Evolutionary conservation across 2,888 invertebrate species (phyloP).

Genomic region (Meganola albula): DNA sequence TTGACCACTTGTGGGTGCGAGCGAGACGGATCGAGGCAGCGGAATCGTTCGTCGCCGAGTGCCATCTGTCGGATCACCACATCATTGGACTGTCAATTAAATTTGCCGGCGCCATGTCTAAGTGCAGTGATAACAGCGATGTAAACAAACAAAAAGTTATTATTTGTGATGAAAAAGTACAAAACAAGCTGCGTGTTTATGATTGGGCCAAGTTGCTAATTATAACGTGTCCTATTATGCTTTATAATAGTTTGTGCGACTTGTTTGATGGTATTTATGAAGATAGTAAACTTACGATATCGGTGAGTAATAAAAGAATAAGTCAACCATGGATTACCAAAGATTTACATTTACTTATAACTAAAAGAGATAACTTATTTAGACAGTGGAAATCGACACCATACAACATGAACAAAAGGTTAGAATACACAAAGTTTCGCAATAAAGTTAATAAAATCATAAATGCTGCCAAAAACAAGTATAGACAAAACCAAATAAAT

Average conservation of each 20-base stretch:
- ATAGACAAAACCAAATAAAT: background rate
- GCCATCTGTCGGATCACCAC: background rate
- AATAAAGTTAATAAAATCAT: slow-evolving; percentile 3
- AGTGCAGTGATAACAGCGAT: background rate
- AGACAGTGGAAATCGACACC: background rate
- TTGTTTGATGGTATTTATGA: background rate
- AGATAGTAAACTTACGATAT: background rate
- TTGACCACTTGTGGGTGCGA: background rate
- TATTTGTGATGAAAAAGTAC: background rate
- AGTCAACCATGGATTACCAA: background rate
- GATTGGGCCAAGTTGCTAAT: background rate
- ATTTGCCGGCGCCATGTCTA: background rate
- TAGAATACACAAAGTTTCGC: slow-evolving; percentile 5
- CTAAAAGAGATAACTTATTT: background rate
- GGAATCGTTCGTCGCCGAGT: background rate
- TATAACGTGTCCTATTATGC: background rate
- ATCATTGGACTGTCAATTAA: background rate
- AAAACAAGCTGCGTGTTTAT: background rate
- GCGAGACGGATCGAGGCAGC: background rate
- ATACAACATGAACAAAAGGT: slow-evolving; percentile 1
- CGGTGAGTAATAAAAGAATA: background rate
- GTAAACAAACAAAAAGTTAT: background rate
- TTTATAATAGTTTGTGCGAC: background rate
- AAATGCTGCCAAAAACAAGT: background rate
- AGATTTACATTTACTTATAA: background rate